These are phyloP conservation scores for Garrulus glandarius DNA, from an alignment of 2,797 vertebrate genomes.

Conservation along the genomic window DNA sequence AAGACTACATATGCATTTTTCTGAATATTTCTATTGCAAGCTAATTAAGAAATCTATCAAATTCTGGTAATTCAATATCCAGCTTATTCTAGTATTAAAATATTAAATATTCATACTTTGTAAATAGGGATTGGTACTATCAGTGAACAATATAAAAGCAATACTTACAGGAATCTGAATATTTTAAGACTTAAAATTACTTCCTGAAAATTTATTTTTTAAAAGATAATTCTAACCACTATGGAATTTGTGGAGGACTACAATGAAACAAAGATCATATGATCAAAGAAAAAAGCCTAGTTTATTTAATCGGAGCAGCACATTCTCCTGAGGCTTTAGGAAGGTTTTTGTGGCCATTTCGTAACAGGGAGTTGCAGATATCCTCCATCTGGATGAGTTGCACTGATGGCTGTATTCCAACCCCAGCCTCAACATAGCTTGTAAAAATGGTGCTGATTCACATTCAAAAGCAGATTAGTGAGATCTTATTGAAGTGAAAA, in stretches of 20 bases:
- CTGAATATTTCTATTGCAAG: not conserved
- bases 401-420: not conserved
- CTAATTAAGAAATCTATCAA: not conserved
- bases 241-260: not conserved
- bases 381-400: not conserved
- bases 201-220: not conserved
- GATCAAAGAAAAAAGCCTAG: not conserved
- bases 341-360: not conserved
- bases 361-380: not conserved
- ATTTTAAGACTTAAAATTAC: not conserved
- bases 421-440: not conserved
- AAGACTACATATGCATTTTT: not conserved
- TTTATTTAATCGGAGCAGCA: not conserved
- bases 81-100: not conserved
- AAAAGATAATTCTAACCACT: not conserved
- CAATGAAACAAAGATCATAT: not conserved
- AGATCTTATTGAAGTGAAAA: not conserved
- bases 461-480: not conserved
- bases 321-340: not conserved
- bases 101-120: not conserved
- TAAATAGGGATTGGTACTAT: not conserved
- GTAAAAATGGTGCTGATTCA: not conserved
- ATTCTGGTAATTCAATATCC: not conserved
- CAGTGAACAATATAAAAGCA: not conserved
- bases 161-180: not conserved